Evolutionary conservation across 2,797 vertebrate species (phyloP).

Genomic region (Leuciscus waleckii): DNA sequence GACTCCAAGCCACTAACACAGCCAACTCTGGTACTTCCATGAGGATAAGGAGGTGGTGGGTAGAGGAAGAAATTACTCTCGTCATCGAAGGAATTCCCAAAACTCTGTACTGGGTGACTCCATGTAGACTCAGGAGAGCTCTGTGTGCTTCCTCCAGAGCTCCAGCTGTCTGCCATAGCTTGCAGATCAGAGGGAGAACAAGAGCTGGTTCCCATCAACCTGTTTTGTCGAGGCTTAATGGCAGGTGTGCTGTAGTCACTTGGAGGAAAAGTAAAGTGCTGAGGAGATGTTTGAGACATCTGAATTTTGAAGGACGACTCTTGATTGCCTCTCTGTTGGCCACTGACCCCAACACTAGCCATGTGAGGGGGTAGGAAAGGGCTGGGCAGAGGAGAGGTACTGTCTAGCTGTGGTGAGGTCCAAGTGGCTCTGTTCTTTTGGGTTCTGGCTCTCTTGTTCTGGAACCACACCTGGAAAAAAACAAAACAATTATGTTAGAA

Average conservation of each 20-base stretch:
- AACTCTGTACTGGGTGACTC: slow-evolving; percentile 44
- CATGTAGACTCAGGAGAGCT: slow-evolving; percentile 53
- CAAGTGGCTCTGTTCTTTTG: slow-evolving; percentile 56
- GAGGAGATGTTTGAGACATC: slow-evolving; percentile 44
- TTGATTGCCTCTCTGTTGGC: slow-evolving; percentile 28
- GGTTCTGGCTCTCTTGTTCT: slow-evolving; percentile 69
- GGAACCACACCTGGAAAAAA: slow-evolving; percentile 67
- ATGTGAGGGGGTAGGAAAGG: slow-evolving; percentile 51
- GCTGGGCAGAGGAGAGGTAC: slow-evolving; percentile 35
- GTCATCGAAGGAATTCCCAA: slow-evolving; percentile 29
- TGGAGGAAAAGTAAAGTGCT: slow-evolving; percentile 35
- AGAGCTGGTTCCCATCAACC: slow-evolving; percentile 59
- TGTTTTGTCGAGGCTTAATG: slow-evolving; percentile 46
- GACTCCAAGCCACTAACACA: slow-evolving; percentile 38
- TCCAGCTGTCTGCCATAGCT: slow-evolving; percentile 45
- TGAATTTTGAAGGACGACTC: slow-evolving; percentile 34
- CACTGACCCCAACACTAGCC: slow-evolving; percentile 19
- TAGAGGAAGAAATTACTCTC: slow-evolving; percentile 54
- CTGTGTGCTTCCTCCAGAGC: slow-evolving; percentile 31
- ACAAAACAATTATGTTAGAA: slow-evolving; percentile 13
- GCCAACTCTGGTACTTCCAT: slow-evolving; percentile 38
- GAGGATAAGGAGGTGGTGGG: slow-evolving; percentile 57
- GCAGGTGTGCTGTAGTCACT: slow-evolving; percentile 61
- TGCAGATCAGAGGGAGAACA: slow-evolving; percentile 50
- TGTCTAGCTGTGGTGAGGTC: slow-evolving; percentile 48